Percentiles rank a stretch among this genome's conserved stretches.
Conservation (phyloP, 2,888 invertebrate genomes). For the Diplolepis rosae region DNA sequence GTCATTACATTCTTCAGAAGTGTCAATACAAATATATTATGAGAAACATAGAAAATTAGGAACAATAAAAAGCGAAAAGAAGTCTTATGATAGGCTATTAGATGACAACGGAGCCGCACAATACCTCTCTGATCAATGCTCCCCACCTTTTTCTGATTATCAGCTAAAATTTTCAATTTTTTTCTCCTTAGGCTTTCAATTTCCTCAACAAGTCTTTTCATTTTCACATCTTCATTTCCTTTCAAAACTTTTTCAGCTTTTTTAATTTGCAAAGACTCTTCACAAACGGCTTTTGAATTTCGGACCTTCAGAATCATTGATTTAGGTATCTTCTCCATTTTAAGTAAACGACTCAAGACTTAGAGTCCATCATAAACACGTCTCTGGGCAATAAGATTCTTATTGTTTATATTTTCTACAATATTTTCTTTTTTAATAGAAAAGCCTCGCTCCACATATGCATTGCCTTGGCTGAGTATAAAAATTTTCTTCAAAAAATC, state of each 20-base stretch:
- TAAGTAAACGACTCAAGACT: constrained; percentile 35
- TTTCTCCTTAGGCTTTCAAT: too few relatives aligned
- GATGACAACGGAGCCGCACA: too few relatives aligned
- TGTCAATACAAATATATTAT: too few relatives aligned
- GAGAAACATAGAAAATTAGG: too few relatives aligned
- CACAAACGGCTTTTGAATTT: constrained; percentile 35
- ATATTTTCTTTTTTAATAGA: constrained; percentile 46
- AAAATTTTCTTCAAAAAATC: constrained; percentile 39
- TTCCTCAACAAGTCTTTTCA: too few relatives aligned
- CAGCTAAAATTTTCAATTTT: too few relatives aligned
- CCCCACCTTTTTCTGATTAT: too few relatives aligned
- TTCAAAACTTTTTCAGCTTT: constrained; percentile 1
- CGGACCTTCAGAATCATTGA: constrained; percentile 38
- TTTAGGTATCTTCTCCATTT: constrained; percentile 36
- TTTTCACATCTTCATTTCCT: too few relatives aligned
- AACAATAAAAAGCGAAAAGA: too few relatives aligned
- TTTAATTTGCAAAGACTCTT: constrained; percentile 27
- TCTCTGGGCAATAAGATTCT: constrained; percentile 41
- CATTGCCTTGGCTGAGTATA: constrained; percentile 46
- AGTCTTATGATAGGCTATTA: too few relatives aligned
- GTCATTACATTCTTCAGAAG: too few relatives aligned
- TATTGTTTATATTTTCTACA: constrained; percentile 43
- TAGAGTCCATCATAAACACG: constrained; percentile 44
- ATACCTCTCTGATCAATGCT: too few relatives aligned
- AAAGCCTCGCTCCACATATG: constrained; percentile 46